Percentiles rank a stretch among this genome's conserved stretches.
phyloP scores from a whole-genome alignment of 1,140 invertebrate species.

The Magallana angulata region DNA sequence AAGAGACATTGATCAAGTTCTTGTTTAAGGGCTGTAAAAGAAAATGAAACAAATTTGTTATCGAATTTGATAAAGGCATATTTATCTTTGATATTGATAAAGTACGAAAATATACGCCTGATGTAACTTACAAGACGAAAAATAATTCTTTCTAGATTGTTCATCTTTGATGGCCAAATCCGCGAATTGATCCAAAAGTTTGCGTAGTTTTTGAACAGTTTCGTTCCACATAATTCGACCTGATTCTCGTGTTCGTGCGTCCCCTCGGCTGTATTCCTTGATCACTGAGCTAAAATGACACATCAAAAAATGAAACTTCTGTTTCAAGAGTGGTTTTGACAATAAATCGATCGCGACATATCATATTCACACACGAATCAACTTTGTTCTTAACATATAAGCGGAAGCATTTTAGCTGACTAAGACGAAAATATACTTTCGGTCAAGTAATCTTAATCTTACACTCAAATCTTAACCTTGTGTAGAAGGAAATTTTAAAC shows the following conservation, averaged over 20 bases:
- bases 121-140: conserved; percentile 85
- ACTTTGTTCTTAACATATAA: too few species aligned
- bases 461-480: too few species aligned
- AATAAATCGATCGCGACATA: too few species aligned
- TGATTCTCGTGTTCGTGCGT: conserved; percentile 62
- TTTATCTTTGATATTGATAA: not conserved
- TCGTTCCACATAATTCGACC: conserved; percentile 65
- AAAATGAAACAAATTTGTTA: not conserved
- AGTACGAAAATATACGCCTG: too few species aligned
- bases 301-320: too few species aligned
- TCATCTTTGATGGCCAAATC: conserved; percentile 81
- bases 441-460: too few species aligned
- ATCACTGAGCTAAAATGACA: conserved; percentile 76
- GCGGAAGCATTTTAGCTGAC: too few species aligned
- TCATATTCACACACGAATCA: too few species aligned
- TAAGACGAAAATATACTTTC: too few species aligned
- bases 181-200: conserved; percentile 84
- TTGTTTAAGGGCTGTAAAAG: conserved; percentile 2
- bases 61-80: not conserved
- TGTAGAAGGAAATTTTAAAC: not conserved
- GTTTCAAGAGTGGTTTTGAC: too few species aligned
- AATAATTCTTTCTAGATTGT: conserved; percentile 88
- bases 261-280: conserved; percentile 71
- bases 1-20: conserved; percentile 68
- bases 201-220: conserved; percentile 83